These are phyloP conservation scores for Syngnathus floridae DNA, from an alignment of 2,113 vertebrate genomes.

Conservation along the genomic window DNA sequence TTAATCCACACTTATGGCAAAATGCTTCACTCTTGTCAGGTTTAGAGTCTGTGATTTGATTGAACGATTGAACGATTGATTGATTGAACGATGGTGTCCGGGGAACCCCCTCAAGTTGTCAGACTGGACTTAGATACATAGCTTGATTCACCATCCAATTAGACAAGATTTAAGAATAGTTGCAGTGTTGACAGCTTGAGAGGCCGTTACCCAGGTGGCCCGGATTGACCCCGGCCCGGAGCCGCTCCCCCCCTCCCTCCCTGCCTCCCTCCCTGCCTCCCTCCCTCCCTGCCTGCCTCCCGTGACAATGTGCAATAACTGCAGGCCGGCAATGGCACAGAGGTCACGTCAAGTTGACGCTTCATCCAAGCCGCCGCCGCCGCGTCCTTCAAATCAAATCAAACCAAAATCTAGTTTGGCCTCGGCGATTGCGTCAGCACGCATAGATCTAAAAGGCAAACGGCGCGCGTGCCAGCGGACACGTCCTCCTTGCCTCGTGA, in stretches of 20 bases:
- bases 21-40: slow-evolving; percentile 48
- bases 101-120: slow-evolving; percentile 32
- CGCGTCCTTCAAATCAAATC: slow-evolving; percentile 19
- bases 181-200: slow-evolving; percentile 29
- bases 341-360: slow-evolving; percentile 16
- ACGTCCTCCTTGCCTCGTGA: background rate
- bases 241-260: background rate
- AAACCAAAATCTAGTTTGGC: background rate
- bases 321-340: slow-evolving; percentile 3
- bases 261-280: too few species aligned
- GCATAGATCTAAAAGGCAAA: background rate
- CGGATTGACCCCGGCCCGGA: background rate
- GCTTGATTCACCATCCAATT: background rate
- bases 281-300: background rate
- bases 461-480: background rate
- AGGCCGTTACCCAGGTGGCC: slow-evolving; percentile 9
- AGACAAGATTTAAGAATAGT: background rate
- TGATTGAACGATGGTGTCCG: slow-evolving; percentile 1
- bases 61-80: background rate
- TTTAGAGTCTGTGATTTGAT: slow-evolving; percentile 35
- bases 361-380: background rate
- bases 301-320: slow-evolving; percentile 39
- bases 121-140: background rate
- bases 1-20: slow-evolving; percentile 20
- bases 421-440: background rate